Percentiles rank a stretch among this genome's conserved stretches.
Evolutionary conservation across 2,888 invertebrate genomes (phyloP).

Genomic region (Caenorhabditis panamensis): DNA sequence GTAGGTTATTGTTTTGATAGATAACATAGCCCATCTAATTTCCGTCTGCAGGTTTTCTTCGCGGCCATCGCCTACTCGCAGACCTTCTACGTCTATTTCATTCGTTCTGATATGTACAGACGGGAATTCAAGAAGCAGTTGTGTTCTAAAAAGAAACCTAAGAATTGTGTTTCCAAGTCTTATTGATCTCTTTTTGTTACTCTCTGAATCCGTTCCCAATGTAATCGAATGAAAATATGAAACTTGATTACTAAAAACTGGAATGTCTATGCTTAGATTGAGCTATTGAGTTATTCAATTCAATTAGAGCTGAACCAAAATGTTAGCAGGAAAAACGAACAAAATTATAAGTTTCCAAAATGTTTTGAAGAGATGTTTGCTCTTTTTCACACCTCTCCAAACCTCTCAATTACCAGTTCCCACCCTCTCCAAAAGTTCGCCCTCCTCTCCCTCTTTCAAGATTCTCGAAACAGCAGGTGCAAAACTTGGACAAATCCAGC

Average conservation of each 20-base stretch:
- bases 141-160: conserved; percentile 1
- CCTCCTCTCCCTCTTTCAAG: neutral
- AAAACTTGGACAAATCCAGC: neutral
- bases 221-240: too few relatives aligned
- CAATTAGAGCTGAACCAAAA: too few relatives aligned
- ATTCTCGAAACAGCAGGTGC: neutral
- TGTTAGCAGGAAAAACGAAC: too few relatives aligned
- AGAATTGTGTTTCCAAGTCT: neutral
- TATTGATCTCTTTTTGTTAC: neutral
- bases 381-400: too few relatives aligned
- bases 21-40: neutral
- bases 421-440: neutral
- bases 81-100: conserved; percentile 40
- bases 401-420: neutral
- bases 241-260: too few relatives aligned
- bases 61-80: conserved; percentile 35
- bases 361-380: too few relatives aligned
- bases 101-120: conserved; percentile 41
- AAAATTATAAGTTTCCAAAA: too few relatives aligned
- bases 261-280: too few relatives aligned
- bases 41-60: conserved; percentile 30
- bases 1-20: conserved; percentile 22
- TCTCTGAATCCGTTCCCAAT: too few relatives aligned
- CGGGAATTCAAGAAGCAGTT: conserved; percentile 27
- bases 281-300: too few relatives aligned